Conservation (phyloP, 2,797 vertebrate genomes). For the Meriones psammophilus region DNA sequence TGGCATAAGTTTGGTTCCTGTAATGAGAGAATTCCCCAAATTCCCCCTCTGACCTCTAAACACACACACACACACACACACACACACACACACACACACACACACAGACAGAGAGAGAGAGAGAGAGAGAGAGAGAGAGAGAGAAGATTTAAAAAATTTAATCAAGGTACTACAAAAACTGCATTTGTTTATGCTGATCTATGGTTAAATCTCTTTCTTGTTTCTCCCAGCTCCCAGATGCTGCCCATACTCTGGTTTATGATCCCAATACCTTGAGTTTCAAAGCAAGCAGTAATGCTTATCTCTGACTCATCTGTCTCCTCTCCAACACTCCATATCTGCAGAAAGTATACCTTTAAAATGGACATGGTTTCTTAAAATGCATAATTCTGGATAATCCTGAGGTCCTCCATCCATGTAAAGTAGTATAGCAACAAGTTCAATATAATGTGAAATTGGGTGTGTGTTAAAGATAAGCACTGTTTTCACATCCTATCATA, state of each 20-base stretch:
- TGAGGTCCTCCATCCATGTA: not conserved
- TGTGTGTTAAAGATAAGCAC: not conserved
- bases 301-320: not conserved
- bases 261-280: not conserved
- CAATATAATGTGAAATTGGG: not conserved
- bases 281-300: too few relatives aligned
- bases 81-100: not conserved
- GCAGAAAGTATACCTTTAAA: not conserved
- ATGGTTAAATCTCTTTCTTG: not conserved
- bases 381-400: not conserved
- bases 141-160: too few relatives aligned
- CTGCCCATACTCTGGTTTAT: not conserved
- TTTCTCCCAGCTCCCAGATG: not conserved
- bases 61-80: not conserved
- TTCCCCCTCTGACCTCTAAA: not conserved
- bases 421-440: not conserved
- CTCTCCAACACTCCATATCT: not conserved
- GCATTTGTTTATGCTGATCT: not conserved
- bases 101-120: too few relatives aligned
- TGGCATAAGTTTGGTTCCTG: not conserved
- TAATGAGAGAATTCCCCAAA: not conserved
- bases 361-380: not conserved
- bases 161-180: not conserved
- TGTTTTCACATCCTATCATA: not conserved
- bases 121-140: too few relatives aligned